Evolutionary conservation across 1,140 invertebrate genomes (phyloP).

Genomic region (Sipha flava): DNA sequence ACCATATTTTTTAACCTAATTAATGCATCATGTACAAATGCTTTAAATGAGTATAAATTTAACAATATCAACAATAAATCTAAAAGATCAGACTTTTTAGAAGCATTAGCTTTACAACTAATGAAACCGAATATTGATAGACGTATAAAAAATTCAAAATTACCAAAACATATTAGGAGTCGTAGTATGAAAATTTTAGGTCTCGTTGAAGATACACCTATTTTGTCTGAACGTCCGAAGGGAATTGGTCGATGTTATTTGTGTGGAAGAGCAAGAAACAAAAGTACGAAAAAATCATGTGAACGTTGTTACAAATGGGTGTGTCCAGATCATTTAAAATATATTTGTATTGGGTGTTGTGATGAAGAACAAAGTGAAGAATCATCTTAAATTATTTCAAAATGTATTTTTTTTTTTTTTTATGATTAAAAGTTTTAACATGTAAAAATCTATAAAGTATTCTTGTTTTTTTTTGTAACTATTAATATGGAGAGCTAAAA

Average conservation of each 20-base stretch:
- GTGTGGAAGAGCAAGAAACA: not conserved
- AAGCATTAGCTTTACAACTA: not conserved
- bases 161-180: not conserved
- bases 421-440: not conserved
- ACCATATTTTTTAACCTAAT: constrained; percentile 34
- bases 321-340: not conserved
- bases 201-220: not conserved
- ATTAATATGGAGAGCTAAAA: not conserved
- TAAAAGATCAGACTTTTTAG: not conserved
- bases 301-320: not conserved
- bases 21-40: not conserved
- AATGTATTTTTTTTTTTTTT: not conserved
- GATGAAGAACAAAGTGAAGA: not conserved
- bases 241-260: not conserved
- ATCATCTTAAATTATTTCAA: not conserved
- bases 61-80: not conserved
- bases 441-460: not conserved
- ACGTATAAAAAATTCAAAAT: not conserved
- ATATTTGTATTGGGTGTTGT: not conserved
- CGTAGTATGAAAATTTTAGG: not conserved
- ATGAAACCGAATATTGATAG: not conserved
- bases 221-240: no score
- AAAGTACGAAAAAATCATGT: not conserved
- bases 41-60: not conserved
- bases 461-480: not conserved